Conservation (phyloP, 1,140 invertebrate species). For the Ooceraea biroi region DNA sequence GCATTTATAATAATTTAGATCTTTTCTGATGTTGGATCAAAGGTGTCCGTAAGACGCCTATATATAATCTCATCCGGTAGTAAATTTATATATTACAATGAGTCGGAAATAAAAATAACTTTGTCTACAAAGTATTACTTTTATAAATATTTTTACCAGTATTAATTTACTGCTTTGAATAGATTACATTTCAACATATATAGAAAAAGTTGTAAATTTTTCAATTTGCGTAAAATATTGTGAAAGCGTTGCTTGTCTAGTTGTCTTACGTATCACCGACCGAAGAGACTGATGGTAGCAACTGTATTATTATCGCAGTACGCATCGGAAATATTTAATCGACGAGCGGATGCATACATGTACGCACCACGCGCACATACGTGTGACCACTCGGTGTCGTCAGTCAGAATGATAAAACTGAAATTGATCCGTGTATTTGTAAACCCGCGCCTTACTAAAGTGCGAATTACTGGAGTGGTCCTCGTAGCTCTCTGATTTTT, state of each 20-base stretch:
- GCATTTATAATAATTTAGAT: constrained; percentile 22
- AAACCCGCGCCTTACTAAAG: constrained; percentile 66
- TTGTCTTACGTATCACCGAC: constrained; percentile 58
- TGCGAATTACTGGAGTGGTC: constrained; percentile 47
- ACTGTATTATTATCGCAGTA: constrained; percentile 71
- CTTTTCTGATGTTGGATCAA: neutral
- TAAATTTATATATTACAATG: constrained; percentile 1
- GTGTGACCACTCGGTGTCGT: constrained; percentile 57
- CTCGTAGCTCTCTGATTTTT: constrained; percentile 62
- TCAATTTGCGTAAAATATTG: constrained; percentile 63
- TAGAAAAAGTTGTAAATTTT: neutral
- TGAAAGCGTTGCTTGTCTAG: constrained; percentile 51
- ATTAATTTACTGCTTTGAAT: neutral
- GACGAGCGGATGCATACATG: constrained; percentile 5
- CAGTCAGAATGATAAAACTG: constrained; percentile 67
- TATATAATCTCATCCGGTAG: neutral
- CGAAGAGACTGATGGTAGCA: constrained; percentile 63
- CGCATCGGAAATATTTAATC: constrained; percentile 63
- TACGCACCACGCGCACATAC: constrained; percentile 22
- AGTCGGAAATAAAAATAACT: neutral
- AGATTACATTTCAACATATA: neutral
- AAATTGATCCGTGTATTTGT: constrained; percentile 77
- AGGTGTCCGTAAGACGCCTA: neutral
- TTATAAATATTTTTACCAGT: too few relatives aligned
- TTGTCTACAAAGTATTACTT: neutral